Evolutionary conservation across 1,140 invertebrate genomes (phyloP).

Genomic region (Nymphalis io): DNA sequence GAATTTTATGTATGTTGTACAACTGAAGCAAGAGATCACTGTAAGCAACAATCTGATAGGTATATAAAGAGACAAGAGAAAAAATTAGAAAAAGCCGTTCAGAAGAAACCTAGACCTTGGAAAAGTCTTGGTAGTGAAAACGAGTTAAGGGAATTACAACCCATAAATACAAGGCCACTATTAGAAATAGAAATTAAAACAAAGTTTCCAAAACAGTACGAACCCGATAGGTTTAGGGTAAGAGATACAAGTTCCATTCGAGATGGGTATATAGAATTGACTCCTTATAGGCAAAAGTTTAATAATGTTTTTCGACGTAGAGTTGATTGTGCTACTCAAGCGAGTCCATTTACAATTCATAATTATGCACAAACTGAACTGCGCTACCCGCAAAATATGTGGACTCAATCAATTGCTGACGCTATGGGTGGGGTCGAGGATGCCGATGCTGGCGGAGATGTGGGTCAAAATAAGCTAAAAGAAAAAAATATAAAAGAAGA

Average conservation of each 20-base stretch:
- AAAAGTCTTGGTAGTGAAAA: constrained; percentile 83
- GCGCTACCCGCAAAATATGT: constrained; percentile 83
- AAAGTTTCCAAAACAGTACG: constrained; percentile 81
- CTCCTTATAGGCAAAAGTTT: constrained; percentile 81
- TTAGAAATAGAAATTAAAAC: constrained; percentile 85
- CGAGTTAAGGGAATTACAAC: constrained; percentile 82
- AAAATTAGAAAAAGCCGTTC: constrained; percentile 83
- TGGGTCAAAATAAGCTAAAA: constrained; percentile 26
- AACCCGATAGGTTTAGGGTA: constrained; percentile 72
- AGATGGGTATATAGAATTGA: constrained; percentile 85
- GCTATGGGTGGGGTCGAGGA: constrained; percentile 68
- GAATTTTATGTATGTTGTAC: constrained; percentile 88
- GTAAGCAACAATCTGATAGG: constrained; percentile 81
- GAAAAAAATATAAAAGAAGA: constrained; percentile 39
- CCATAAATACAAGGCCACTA: constrained; percentile 81
- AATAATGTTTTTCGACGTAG: constrained; percentile 81
- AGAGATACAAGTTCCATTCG: constrained; percentile 81
- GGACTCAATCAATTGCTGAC: constrained; percentile 83
- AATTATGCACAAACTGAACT: constrained; percentile 84
- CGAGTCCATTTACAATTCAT: constrained; percentile 65
- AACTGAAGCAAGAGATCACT: constrained; percentile 81
- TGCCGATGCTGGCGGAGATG: constrained; percentile 54
- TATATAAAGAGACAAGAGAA: constrained; percentile 80
- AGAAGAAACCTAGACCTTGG: constrained; percentile 83
- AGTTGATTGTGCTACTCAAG: constrained; percentile 80